Evolutionary conservation across 2,113 vertebrate species (phyloP), one percentile per base, ranked within the genome.

Genomic region (Asarcornis scutulata): DNA sequence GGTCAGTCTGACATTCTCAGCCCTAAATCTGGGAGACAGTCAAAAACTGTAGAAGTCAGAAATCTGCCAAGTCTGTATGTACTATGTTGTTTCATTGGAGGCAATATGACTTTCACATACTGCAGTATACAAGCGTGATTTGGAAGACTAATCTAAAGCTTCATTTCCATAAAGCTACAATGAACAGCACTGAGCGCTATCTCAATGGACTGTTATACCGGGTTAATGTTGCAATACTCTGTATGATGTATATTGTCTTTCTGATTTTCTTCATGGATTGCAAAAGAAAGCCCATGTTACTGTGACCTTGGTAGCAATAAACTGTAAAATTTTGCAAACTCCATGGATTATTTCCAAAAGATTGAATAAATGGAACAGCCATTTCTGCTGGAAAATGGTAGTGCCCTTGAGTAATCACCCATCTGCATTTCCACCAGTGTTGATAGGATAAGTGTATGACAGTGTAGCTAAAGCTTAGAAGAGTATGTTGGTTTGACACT

Each of bases 1-100:
- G 92, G 95, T 96, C 94, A 95, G 50, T 95, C 79, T 96, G 91
- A 95, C 78, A 94, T 89, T 97, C 75, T 80, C 31, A 46, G 52
- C 94, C 81, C 71, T 93, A 74, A 52, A 86, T 83, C 46, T 94
- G 89, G 72, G 90, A 96, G 59, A 40, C 59, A 90, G 60, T 91
- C 93, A 94, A 77, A 89, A 94, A 34, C 66, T 55, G 55, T 36
- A 67, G 58, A 73, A 53, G 50, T 93, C 66, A 67, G 72, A 52
- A 95, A 76, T 80, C 69, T 95, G 76, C 86, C 88, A 92, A 62
- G 55, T 89, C n/a, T 92, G 74, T 96, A 77, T 96, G 71, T 73
- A 13, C 60, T 83, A 14, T 96, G 82, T 91, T 95, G 82, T 91
- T 95, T 90, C 75, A 84, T 55, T 55, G 12, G 25, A 79, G 91